Percentiles rank a stretch among this genome's conserved stretches.
Conservation (phyloP, 2,797 vertebrate species). For the Lateolabrax maculatus region DNA sequence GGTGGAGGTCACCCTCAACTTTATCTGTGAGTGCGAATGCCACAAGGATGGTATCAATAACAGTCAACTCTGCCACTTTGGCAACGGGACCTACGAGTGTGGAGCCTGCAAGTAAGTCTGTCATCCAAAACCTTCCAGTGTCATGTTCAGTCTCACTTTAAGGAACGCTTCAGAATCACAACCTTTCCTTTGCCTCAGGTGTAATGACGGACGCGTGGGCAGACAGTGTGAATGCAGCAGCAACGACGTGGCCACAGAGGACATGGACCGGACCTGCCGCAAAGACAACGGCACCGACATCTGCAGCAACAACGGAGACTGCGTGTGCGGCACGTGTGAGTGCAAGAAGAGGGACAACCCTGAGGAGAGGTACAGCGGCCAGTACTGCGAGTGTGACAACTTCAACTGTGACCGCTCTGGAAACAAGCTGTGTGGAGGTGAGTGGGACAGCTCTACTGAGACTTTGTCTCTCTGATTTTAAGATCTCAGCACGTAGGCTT, state of each 20-base stretch:
- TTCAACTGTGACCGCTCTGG: slow-evolving; percentile 97
- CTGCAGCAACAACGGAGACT: slow-evolving; percentile 98
- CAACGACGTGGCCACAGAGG: slow-evolving; percentile 95
- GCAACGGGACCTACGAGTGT: slow-evolving; percentile 96
- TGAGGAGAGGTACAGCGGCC: slow-evolving; percentile 94
- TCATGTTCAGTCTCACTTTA: neutral
- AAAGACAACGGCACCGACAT: slow-evolving; percentile 95
- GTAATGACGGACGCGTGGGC: slow-evolving; percentile 95
- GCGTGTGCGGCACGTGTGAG: slow-evolving; percentile 96
- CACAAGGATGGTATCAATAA: slow-evolving; percentile 85
- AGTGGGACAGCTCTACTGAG: slow-evolving; percentile 35
- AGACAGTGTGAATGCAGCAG: slow-evolving; percentile 95
- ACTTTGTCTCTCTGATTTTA: neutral
- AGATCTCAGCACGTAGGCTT: neutral
- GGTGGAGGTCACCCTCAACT: slow-evolving; percentile 91
- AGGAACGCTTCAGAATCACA: neutral
- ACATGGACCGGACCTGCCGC: slow-evolving; percentile 96
- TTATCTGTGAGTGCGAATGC: slow-evolving; percentile 95
- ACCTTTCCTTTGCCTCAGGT: slow-evolving; percentile 79
- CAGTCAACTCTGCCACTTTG: slow-evolving; percentile 88
- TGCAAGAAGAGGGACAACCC: slow-evolving; percentile 95
- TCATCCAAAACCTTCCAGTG: neutral
- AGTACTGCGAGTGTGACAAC: slow-evolving; percentile 98
- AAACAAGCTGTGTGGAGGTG: slow-evolving; percentile 96
- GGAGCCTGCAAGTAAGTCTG: slow-evolving; percentile 94